Conservation (phyloP, 2,888 invertebrate genomes). For the Heliconius hortense region DNA sequence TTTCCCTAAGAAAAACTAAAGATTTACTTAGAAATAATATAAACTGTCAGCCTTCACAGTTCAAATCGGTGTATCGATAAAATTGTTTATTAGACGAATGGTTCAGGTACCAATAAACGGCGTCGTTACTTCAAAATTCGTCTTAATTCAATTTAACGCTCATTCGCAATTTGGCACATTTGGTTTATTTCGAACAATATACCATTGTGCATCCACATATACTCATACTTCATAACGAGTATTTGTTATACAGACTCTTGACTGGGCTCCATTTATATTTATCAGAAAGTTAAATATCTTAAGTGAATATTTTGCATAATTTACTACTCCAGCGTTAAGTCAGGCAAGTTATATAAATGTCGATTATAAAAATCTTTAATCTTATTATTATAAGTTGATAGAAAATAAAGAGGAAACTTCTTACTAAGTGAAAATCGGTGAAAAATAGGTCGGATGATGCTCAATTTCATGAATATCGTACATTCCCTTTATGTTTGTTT, state of each 20-base stretch:
- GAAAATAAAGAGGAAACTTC: constrained; percentile 5
- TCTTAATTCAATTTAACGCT: constrained; percentile 67
- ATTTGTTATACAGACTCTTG: neutral
- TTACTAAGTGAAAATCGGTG: constrained; percentile 34
- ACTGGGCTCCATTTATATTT: neutral
- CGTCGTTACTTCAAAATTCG: constrained; percentile 64
- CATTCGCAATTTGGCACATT: constrained; percentile 37
- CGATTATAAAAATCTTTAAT: neutral
- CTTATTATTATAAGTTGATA: too few species aligned
- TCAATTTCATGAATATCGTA: constrained; percentile 44
- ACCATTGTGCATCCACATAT: neutral
- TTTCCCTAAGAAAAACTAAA: too few species aligned
- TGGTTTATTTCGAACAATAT: constrained; percentile 8
- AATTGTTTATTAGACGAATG: constrained; percentile 61
- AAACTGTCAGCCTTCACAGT: constrained; percentile 47
- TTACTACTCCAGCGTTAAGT: too few species aligned
- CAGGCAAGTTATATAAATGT: too few species aligned
- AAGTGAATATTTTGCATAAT: too few species aligned
- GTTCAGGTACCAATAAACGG: constrained; percentile 58
- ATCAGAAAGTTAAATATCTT: neutral
- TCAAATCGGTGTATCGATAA: constrained; percentile 52
- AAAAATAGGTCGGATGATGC: constrained; percentile 43
- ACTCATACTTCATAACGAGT: neutral
- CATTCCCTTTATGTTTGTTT: constrained; percentile 43
- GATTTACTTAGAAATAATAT: constrained; percentile 20